These are phyloP conservation scores for Heliconius himera DNA, from an alignment of 1,140 invertebrate species.

Conservation along the genomic window DNA sequence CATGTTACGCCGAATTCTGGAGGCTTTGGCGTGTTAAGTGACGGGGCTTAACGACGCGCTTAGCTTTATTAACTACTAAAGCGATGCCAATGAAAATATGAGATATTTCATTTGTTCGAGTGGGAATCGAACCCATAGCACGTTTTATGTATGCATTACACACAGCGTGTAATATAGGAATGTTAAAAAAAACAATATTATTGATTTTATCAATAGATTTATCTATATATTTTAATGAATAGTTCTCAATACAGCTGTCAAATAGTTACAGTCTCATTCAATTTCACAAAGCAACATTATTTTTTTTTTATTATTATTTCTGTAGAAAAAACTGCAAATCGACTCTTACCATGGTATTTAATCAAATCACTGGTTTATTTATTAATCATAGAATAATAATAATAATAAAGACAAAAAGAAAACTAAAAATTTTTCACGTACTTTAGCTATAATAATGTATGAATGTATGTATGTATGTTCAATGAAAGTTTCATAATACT, in stretches of 20 bases:
- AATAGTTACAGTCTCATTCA: conserved; percentile 66
- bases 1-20: too few species aligned
- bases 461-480: conserved; percentile 39
- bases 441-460: neutral
- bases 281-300: conserved; percentile 53
- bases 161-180: neutral
- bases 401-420: conserved; percentile 24
- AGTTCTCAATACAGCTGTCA: conserved; percentile 78
- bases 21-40: too few species aligned
- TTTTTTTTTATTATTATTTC: conserved; percentile 36
- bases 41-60: too few species aligned
- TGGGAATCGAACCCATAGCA: too few species aligned
- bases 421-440: conserved; percentile 34
- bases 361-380: conserved; percentile 55
- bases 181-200: conserved; percentile 42
- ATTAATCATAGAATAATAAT: conserved; percentile 21
- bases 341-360: conserved; percentile 53
- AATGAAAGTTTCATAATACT: conserved; percentile 57
- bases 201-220: conserved; percentile 77
- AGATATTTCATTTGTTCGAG: too few species aligned
- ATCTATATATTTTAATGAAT: conserved; percentile 82
- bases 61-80: too few species aligned
- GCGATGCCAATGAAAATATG: too few species aligned
- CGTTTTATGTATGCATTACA: too few species aligned
- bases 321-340: conserved; percentile 70